phyloP scores from a whole-genome alignment of 2,888 invertebrate genomes.

The Sphaerophoria rueppellii region DNA sequence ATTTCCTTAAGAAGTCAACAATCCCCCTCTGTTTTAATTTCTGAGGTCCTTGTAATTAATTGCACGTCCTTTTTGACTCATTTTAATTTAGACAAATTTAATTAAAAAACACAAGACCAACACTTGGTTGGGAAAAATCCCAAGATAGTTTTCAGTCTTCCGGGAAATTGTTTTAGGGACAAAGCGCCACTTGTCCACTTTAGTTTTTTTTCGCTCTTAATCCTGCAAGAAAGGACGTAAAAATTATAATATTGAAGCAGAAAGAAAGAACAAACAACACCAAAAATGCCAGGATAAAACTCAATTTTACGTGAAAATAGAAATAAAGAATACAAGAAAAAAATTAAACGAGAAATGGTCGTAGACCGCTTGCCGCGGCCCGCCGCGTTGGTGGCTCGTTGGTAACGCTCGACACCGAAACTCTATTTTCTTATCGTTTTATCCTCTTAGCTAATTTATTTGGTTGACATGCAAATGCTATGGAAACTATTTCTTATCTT shows the following conservation, averaged over 20 bases:
- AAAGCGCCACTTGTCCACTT: conserved; percentile 39
- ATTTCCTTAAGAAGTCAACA: conserved; percentile 35
- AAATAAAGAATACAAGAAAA: conserved; percentile 2
- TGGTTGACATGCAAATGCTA: conserved; percentile 64
- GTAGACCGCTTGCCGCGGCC: neutral
- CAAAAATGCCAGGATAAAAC: conserved; percentile 38
- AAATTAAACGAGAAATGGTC: neutral
- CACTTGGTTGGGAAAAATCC: conserved; percentile 42
- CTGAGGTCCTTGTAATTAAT: conserved; percentile 59
- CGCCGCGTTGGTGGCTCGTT: too few relatives aligned
- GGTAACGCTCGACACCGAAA: conserved; percentile 15
- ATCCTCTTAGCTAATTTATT: conserved; percentile 65
- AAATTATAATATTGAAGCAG: conserved; percentile 16
- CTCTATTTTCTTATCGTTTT: conserved; percentile 38
- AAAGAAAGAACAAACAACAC: conserved; percentile 22
- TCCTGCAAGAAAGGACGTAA: conserved; percentile 13
- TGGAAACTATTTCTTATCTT: conserved; percentile 63
- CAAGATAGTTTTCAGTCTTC: conserved; percentile 49
- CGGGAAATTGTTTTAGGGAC: conserved; percentile 49
- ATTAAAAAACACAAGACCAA: conserved; percentile 67
- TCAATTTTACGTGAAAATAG: conserved; percentile 53
- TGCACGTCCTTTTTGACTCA: conserved; percentile 55
- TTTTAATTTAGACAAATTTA: conserved; percentile 66
- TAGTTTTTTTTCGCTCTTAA: conserved; percentile 12
- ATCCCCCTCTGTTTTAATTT: conserved; percentile 9